Base-by-base conservation (phyloP, 2,888 invertebrate genomes). In the Coenonympha glycerion region DNA sequence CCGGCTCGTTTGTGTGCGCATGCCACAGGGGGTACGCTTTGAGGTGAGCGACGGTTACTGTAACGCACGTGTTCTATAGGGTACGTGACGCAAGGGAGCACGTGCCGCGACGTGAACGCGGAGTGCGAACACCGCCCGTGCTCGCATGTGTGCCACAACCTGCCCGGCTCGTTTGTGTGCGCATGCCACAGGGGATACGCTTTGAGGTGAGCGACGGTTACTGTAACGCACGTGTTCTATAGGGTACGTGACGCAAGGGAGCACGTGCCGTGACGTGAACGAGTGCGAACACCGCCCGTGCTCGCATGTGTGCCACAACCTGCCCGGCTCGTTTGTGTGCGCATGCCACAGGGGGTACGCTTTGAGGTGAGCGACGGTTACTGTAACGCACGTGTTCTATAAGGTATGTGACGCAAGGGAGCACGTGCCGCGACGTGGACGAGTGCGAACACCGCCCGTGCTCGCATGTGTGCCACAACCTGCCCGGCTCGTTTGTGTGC, bases 321-420 rank as follows among this genome's bases (percentile, higher is more conserved):
- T 33, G 31, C 31, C 31, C 31, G 31, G 31, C 3, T 33, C 31
- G 31, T 33, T 33, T 33, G 31, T 33, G 3, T 33, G 31, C 16
- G 31, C 31, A 6, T 33, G 31, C 8, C 31, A 33, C 31, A 16
- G 8, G 16, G 31, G 31, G 6, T 33, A 33, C 31, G 31, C 87
- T 1, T 73, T 92, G 9, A 87, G 90, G 88, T 89, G 9, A 34
- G 48, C 6, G 0, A 3, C 6, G 2, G 24, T 9, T 26, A 26
- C n/a, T n/a, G n/a, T n/a, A n/a, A n/a, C n/a, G n/a, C n/a, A n/a
- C n/a, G n/a, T n/a, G n/a, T n/a, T n/a, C n/a, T n/a, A n/a, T n/a
- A n/a, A n/a, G n/a, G n/a, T 93, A 88, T 69, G 91, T 26, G 68
- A 68, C 1, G 64, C 71, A 0, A 87, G 88, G 22, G 76, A 70